Evolutionary conservation across 2,888 invertebrate species (phyloP).

Genomic region (Galeruca laticollis): DNA sequence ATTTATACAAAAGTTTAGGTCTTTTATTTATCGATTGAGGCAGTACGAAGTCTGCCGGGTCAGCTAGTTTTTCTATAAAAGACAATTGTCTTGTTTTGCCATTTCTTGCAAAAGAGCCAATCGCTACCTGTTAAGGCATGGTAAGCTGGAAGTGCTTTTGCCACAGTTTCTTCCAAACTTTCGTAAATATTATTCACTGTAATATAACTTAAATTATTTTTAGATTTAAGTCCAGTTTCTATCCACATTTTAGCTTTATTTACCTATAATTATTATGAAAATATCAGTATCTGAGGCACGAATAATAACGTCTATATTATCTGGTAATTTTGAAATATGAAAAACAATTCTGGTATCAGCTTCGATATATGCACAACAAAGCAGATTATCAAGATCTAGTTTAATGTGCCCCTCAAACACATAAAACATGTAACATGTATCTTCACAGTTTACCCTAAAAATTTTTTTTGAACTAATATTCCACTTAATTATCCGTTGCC

Average conservation of each 20-base stretch:
- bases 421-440: slow-evolving; percentile 25
- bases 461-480: slow-evolving; percentile 14
- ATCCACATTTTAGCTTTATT: slow-evolving; percentile 8
- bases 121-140: slow-evolving; percentile 18
- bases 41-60: too few relatives aligned
- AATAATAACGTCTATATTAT: slow-evolving; percentile 11
- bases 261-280: slow-evolving; percentile 15
- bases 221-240: slow-evolving; percentile 8
- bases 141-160: slow-evolving; percentile 15
- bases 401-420: slow-evolving; percentile 11
- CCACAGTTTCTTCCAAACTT: slow-evolving; percentile 4
- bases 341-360: slow-evolving; percentile 20
- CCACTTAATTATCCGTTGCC: slow-evolving; percentile 8
- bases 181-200: neutral
- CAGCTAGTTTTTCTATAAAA: slow-evolving; percentile 11
- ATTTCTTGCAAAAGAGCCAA: neutral
- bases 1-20: too few relatives aligned
- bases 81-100: slow-evolving; percentile 5
- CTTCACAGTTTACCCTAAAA: slow-evolving; percentile 25
- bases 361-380: slow-evolving; percentile 12
- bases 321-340: slow-evolving; percentile 16
- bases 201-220: slow-evolving; percentile 18
- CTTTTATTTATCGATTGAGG: too few relatives aligned
- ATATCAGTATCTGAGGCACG: slow-evolving; percentile 23
- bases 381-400: slow-evolving; percentile 7